Evolutionary conservation across 2,888 invertebrate genomes (phyloP), one percentile per base, ranked within the genome.

Genomic region (Melieria omissa): DNA sequence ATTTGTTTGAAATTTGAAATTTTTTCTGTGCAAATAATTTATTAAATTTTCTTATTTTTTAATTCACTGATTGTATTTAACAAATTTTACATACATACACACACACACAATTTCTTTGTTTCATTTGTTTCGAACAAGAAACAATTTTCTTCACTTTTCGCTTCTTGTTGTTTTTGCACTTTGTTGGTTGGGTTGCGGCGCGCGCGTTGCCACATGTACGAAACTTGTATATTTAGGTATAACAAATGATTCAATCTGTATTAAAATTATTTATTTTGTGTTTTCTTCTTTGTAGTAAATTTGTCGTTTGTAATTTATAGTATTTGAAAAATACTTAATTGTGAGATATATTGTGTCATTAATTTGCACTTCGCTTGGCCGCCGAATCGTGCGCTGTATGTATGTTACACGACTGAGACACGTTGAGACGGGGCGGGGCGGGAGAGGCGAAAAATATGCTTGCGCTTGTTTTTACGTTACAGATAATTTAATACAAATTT

Each of bases 91-190:
- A 47, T 63, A 66, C 14, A 55, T 68, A 68, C 29, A 67, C 66
- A 54, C 49, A 41, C 72, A 73, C 74, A 49, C 71, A 72, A 70
- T 71, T 62, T 70, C 65, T 70, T 74, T 49, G 64, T 65, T 72
- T 64, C 66, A 68, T 73, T 70, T 73, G 74, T 73, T 78, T 73
- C 3, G 8, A 29, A 65, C 63, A 63, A 52, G 12, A 61, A 58
- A 67, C 65, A 60, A 61, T 68, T 64, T 70, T 57, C 46, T 66
- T 69, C n/a, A 42, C 12, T 41, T 70, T 71, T 47, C n/a, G 29
- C 29, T 29, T 71, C 42, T 45, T 44, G n/a, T 54, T 54, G 44
- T 58, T 49, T 65, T 58, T 61, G 16, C 12, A 0, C 54, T 47
- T 57, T 57, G 10, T 49, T 67, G 69, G 66, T 74, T 74, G 54